A percentile compares a stretch with the other conserved stretches of the same genome.
Conservation (phyloP, 2,888 invertebrate genomes). For the Drosophila villosipedis region DNA sequence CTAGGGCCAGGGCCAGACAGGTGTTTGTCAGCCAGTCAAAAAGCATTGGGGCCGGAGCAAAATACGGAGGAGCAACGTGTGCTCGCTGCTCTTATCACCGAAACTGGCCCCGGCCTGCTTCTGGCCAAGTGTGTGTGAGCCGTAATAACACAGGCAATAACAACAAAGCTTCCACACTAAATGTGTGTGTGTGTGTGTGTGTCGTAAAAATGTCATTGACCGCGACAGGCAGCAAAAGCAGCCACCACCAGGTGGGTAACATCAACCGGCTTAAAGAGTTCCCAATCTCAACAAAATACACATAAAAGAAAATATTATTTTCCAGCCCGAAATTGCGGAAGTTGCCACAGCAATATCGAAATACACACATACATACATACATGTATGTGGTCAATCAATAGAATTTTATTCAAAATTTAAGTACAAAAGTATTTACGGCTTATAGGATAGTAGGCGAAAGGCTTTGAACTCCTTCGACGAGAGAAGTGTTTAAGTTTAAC, state of each 20-base stretch:
- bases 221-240: conserved; percentile 38
- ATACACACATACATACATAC: neutral
- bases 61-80: conserved; percentile 47
- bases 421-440: neutral
- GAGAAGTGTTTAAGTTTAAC: neutral
- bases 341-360: conserved; percentile 16
- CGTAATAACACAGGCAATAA: conserved; percentile 66
- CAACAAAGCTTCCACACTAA: conserved; percentile 38
- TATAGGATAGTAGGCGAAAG: neutral
- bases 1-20: conserved; percentile 67
- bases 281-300: neutral
- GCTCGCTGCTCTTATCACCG: conserved; percentile 64
- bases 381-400: conserved; percentile 10
- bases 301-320: conserved; percentile 24
- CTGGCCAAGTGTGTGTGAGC: conserved; percentile 27
- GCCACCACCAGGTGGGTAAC: conserved; percentile 7
- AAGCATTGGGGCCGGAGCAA: conserved; percentile 20
- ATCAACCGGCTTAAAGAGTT: conserved; percentile 22
- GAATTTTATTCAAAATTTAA: conserved; percentile 8
- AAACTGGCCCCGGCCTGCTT: conserved; percentile 33
- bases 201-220: conserved; percentile 58
- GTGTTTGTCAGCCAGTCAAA: conserved; percentile 70
- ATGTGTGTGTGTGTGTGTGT: neutral
- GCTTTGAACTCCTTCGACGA: neutral
- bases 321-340: conserved; percentile 35